A percentile compares a stretch with the other conserved stretches of the same genome.
These are phyloP conservation scores for Eremophila alpestris DNA, from an alignment of 2,797 vertebrate species.

Conservation along the genomic window DNA sequence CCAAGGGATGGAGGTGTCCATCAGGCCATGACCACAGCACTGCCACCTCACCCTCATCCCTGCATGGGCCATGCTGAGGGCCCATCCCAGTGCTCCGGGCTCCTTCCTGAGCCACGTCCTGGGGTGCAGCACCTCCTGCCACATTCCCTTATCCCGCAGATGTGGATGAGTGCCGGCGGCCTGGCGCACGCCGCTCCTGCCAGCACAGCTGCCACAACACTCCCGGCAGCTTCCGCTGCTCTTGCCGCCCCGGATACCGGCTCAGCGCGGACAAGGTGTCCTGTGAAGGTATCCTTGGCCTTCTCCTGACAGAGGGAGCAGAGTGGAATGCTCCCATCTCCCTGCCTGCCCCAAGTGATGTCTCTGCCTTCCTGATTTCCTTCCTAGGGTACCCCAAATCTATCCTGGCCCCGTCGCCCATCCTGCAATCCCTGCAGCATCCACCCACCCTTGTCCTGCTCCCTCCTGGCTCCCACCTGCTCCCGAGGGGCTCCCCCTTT, in stretches of 20 bases:
- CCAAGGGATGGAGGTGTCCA: not conserved
- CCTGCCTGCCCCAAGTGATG: not conserved
- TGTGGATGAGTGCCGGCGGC: constrained; percentile 78
- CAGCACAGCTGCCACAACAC: constrained; percentile 80
- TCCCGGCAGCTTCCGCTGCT: constrained; percentile 77
- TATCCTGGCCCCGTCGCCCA: constrained; percentile 62
- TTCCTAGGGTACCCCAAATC: constrained; percentile 68
- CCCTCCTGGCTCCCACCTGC: constrained; percentile 52
- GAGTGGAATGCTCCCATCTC: not conserved
- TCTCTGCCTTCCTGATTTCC: not conserved
- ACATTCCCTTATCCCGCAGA: constrained; percentile 33
- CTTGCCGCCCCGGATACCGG: constrained; percentile 76
- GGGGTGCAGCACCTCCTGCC: rapidly evolving
- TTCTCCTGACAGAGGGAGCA: not conserved
- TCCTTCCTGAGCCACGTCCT: not conserved
- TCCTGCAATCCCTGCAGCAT: constrained; percentile 75
- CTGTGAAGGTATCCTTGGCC: constrained; percentile 71
- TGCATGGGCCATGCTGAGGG: rapidly evolving
- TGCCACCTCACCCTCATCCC: not conserved
- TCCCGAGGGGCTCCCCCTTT: constrained; percentile 57
- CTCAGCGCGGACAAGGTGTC: constrained; percentile 70
- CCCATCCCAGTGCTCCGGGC: rapidly evolving
- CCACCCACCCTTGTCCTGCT: constrained; percentile 64
- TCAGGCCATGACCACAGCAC: not conserved
- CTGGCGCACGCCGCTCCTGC: constrained; percentile 64